These are phyloP conservation scores for Halichoerus grypus DNA, from an alignment of 2,113 vertebrate genomes.

Conservation along the genomic window DNA sequence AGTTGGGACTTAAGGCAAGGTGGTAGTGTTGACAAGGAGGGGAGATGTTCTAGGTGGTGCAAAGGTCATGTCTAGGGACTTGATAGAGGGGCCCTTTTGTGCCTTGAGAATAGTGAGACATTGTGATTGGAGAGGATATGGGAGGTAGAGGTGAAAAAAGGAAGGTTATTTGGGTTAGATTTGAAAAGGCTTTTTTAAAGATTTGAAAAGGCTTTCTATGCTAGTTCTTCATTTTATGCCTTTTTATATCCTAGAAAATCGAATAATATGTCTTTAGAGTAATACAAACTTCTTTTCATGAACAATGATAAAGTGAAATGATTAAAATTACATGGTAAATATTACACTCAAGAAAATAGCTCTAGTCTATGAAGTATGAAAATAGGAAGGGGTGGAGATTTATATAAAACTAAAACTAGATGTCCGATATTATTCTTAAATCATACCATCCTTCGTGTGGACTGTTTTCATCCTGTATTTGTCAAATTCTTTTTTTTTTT, in stretches of 20 bases:
- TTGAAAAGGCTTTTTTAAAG: constrained; percentile 8
- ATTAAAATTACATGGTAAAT: not conserved
- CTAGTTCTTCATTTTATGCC: not conserved
- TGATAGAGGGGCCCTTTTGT: not conserved
- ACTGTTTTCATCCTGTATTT: not conserved
- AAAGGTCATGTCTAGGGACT: not conserved
- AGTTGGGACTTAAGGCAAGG: not conserved
- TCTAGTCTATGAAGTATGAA: not conserved
- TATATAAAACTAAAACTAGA: constrained; percentile 24
- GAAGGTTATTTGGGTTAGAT: not conserved
- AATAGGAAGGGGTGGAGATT: not conserved
- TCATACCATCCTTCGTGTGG: not conserved
- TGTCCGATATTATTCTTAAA: not conserved
- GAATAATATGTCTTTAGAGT: not conserved
- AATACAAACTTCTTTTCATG: not conserved
- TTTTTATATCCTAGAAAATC: constrained; percentile 12
- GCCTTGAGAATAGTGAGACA: not conserved
- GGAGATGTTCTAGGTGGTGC: not conserved
- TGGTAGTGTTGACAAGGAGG: not conserved
- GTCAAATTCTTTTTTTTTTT: not conserved
- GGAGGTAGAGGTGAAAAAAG: not conserved
- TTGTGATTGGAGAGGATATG: not conserved
- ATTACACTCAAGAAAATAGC: constrained; percentile 5
- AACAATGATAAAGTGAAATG: not conserved
- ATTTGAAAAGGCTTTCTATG: not conserved